Evolutionary conservation across 2,888 invertebrate species (phyloP), one percentile per base, ranked within the genome.

Genomic region (Pandemis cinnamomeana): DNA sequence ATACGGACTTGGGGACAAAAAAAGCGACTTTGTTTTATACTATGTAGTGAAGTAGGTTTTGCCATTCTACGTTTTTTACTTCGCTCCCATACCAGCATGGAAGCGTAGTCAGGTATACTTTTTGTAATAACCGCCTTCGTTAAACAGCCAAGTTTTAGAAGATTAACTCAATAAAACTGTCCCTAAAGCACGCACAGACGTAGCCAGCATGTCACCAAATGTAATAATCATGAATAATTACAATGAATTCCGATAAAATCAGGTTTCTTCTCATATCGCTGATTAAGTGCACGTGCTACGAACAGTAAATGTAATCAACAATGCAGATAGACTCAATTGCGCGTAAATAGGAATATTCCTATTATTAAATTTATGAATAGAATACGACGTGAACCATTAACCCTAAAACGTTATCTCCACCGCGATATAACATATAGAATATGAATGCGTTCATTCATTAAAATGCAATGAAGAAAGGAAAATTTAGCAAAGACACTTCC

Each of bases 291-390:
- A 86, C 88, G 86, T 86, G 86, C 85, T 82, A 36, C 76, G 53
- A 70, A 60, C 75, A 76, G 79, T 36, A 36, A 36, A 67, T 77
- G 75, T 78, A 85, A 80, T 73, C 79, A 80, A 80, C 81, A 86
- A 86, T 85, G 41, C 13, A 69, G 58, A 36, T 68, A 84, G 80
- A 80, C 83, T 78, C 83, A 83, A 82, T 85, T 86, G 88, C 41
- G 42, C 4, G 36, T 87, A 86, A 86, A 87, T 91, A 89, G 93
- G 93, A 93, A 93, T 89, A 89, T 93, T 93, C 93, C 93, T 87
- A 88, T 87, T 85, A 89, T 88, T 89, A 85, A 85, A 83, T 88
- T 89, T 80, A 79, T 84, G 81, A 80, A 79, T 80, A 77, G 79
- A 80, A 85, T 82, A 88, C 82, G 85, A 87, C 84, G 79, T 71